Evolutionary conservation across 2,888 invertebrate genomes (phyloP).

Genomic region (Acanthoscelides obtectus): DNA sequence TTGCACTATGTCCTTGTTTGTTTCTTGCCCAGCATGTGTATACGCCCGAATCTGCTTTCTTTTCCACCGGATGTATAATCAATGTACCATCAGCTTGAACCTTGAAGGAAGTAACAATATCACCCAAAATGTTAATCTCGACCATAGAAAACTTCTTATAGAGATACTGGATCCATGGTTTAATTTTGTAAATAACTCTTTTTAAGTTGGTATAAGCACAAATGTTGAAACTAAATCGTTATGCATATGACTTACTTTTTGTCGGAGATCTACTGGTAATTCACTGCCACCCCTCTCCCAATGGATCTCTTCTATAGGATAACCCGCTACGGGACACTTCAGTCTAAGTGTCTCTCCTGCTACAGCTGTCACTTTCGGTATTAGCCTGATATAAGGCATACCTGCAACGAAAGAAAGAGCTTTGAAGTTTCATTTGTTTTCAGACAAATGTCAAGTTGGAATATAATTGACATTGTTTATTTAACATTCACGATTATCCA

Average conservation of each 20-base stretch:
- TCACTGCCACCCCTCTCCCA: constrained; percentile 74
- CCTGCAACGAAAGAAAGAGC: constrained; percentile 54
- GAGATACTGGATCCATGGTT: too few species aligned
- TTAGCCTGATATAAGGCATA: constrained; percentile 71
- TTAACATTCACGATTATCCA: too few species aligned
- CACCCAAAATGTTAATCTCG: not conserved
- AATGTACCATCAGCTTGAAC: constrained; percentile 70
- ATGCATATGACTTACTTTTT: constrained; percentile 54
- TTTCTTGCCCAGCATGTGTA: constrained; percentile 78
- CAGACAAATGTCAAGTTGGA: too few species aligned
- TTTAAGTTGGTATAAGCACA: too few species aligned
- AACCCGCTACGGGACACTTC: constrained; percentile 78
- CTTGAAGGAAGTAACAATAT: not conserved
- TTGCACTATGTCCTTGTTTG: constrained; percentile 70
- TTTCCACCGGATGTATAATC: constrained; percentile 70
- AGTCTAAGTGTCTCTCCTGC: constrained; percentile 70
- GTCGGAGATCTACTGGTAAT: constrained; percentile 74
- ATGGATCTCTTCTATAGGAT: constrained; percentile 73
- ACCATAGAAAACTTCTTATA: too few species aligned
- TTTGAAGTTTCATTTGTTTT: too few species aligned
- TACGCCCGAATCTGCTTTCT: constrained; percentile 68
- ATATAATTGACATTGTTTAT: too few species aligned
- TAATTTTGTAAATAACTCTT: too few species aligned
- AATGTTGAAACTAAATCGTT: too few species aligned
- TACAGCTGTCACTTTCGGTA: constrained; percentile 77